Conservation (phyloP, 2,888 invertebrate species). For the Drosophila flavopinicola region DNA sequence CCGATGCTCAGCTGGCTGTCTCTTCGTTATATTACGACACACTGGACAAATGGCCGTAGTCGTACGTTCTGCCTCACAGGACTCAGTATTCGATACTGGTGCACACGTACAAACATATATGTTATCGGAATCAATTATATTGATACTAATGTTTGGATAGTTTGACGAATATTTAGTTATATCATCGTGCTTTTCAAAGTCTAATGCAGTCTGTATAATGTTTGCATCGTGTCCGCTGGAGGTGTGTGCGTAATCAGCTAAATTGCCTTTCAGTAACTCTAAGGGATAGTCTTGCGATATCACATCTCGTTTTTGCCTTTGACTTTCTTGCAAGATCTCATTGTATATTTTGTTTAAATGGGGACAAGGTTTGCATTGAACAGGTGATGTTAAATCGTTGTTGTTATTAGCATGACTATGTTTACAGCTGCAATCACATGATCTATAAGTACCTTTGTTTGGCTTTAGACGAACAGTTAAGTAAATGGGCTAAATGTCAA, state of each 20-base stretch:
- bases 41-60: conserved; percentile 72
- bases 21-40: conserved; percentile 81
- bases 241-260: conserved; percentile 6
- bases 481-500: conserved; percentile 80
- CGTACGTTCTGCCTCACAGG: conserved; percentile 18
- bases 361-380: conserved; percentile 43
- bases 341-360: conserved; percentile 55
- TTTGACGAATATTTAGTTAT: conserved; percentile 12
- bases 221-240: conserved; percentile 1
- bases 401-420: conserved; percentile 64
- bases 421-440: conserved; percentile 74
- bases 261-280: not conserved
- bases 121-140: conserved; percentile 86
- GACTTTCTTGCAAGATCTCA: conserved; percentile 54
- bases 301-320: conserved; percentile 23
- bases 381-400: conserved; percentile 68
- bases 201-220: not conserved
- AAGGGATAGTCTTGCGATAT: conserved; percentile 17
- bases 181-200: conserved; percentile 5
- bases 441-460: conserved; percentile 82
- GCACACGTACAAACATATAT: conserved; percentile 81
- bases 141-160: conserved; percentile 79
- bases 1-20: conserved; percentile 76
- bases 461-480: conserved; percentile 79
- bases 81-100: conserved; percentile 44